A percentile compares a stretch with the other conserved stretches of the same genome.
Conservation (phyloP, 2,888 invertebrate species). For the Carterocephalus palaemon region DNA sequence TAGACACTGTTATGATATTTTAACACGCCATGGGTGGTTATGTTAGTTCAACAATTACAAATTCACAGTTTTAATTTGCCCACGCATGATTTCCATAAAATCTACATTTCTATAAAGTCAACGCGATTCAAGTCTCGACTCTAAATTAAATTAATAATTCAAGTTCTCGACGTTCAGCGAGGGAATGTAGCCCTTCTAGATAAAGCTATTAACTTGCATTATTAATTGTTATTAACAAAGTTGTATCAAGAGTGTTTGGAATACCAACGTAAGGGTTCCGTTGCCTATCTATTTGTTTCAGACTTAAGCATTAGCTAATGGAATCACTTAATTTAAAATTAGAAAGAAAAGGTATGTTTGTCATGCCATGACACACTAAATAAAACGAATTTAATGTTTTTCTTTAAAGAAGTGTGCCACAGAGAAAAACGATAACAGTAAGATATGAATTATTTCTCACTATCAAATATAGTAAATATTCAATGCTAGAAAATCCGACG, state of each 20-base stretch:
- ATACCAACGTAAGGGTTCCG: not conserved
- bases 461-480: too few relatives aligned
- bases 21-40: conserved; percentile 51
- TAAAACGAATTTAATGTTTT: too few relatives aligned
- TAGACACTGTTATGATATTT: not conserved
- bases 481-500: too few relatives aligned
- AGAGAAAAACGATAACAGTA: too few relatives aligned
- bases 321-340: too few relatives aligned
- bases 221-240: conserved; percentile 44
- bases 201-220: conserved; percentile 53
- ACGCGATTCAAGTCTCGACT: conserved; percentile 42
- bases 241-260: conserved; percentile 27
- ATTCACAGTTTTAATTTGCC: conserved; percentile 50
- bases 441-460: too few relatives aligned
- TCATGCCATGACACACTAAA: too few relatives aligned
- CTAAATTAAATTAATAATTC: conserved; percentile 57
- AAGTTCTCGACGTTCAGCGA: conserved; percentile 32
- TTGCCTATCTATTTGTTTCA: not conserved
- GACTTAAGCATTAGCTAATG: too few relatives aligned
- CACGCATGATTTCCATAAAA: conserved; percentile 47
- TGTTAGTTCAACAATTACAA: conserved; percentile 45
- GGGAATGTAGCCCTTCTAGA: conserved; percentile 40
- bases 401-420: too few relatives aligned
- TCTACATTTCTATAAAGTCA: conserved; percentile 42
- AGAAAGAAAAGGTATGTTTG: too few relatives aligned